Conservation (phyloP, 2,888 invertebrate species). For the Isoperla grammatica region DNA sequence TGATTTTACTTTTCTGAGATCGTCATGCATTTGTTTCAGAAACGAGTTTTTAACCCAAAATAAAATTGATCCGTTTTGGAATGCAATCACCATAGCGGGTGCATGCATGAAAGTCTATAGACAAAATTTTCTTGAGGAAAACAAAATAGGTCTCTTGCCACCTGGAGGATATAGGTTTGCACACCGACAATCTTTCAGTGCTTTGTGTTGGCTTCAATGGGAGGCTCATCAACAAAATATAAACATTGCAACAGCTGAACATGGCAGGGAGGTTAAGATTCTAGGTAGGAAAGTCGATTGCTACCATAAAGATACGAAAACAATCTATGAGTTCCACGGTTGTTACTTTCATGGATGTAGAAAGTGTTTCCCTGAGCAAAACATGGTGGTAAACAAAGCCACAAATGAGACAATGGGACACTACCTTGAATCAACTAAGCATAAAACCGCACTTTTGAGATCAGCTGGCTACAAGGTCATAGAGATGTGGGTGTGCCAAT, state of each 20-base stretch:
- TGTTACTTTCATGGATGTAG: conserved; percentile 21
- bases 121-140: conserved; percentile 1
- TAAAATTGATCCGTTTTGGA: conserved; percentile 14
- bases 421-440: neutral
- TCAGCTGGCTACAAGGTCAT: conserved; percentile 16
- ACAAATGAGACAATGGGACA: neutral
- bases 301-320: too few species aligned
- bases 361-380: neutral
- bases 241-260: too few species aligned
- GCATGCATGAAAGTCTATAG: conserved; percentile 20
- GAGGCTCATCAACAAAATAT: too few species aligned
- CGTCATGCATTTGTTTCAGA: neutral
- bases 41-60: neutral
- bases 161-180: too few species aligned
- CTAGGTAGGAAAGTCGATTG: too few species aligned
- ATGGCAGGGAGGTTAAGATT: too few species aligned
- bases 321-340: conserved; percentile 10
- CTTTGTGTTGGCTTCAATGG: too few species aligned
- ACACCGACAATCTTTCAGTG: too few species aligned
- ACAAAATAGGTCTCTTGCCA: too few species aligned
- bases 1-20: neutral
- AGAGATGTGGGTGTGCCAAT: conserved; percentile 28
- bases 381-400: too few species aligned
- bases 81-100: conserved; percentile 20
- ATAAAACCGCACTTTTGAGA: neutral